Evolutionary conservation across 1,140 invertebrate genomes (phyloP).

Genomic region (Steinernema feltiae): DNA sequence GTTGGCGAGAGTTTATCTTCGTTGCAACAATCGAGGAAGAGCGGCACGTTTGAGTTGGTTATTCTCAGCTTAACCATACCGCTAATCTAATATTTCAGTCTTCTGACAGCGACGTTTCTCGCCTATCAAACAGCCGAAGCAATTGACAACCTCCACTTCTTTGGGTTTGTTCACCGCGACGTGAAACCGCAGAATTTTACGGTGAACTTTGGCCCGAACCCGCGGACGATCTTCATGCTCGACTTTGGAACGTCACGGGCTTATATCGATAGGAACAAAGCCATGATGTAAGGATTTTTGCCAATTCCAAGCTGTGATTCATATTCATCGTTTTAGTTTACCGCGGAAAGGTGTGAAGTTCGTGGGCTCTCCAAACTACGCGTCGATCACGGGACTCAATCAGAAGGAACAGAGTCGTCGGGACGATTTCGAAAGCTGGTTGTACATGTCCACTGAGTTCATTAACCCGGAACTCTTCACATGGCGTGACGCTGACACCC

Average conservation of each 20-base stretch:
- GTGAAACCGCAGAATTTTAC: not conserved
- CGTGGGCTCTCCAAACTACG: not conserved
- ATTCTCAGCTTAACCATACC: not conserved
- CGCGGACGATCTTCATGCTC: not conserved
- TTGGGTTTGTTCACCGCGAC: not conserved
- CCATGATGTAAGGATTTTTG: not conserved
- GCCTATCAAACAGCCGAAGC: conserved; percentile 5
- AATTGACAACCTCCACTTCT: not conserved
- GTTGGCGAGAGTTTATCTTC: not conserved
- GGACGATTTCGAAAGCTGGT: conserved; percentile 6
- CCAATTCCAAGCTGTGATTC: not conserved
- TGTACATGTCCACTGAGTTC: not conserved
- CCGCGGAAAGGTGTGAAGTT: not conserved
- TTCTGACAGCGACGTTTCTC: not conserved
- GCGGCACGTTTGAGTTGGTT: not conserved
- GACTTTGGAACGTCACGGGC: not conserved
- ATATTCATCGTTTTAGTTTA: not conserved
- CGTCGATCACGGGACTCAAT: not conserved
- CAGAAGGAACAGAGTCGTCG: not conserved
- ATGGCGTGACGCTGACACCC: not conserved
- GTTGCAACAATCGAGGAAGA: not conserved
- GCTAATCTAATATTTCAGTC: not conserved
- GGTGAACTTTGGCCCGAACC: not conserved
- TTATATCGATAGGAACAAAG: not conserved
- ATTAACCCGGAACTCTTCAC: not conserved